These are phyloP conservation scores for Helleia helle DNA, from an alignment of 2,888 invertebrate genomes.

Conservation along the genomic window DNA sequence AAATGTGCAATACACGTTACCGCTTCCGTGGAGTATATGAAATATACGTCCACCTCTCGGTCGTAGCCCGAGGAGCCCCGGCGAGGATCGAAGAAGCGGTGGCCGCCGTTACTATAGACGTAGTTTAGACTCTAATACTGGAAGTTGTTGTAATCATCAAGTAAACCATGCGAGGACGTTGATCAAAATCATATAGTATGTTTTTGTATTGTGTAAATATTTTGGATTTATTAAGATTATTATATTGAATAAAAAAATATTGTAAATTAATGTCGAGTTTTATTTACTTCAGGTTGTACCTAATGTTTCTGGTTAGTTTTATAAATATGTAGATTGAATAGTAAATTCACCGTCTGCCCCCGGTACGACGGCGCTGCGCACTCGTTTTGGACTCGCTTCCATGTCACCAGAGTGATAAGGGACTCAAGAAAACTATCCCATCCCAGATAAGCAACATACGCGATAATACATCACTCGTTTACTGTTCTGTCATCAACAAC, in stretches of 20 bases:
- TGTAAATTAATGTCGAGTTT: slow-evolving; percentile 57
- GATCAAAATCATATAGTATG: slow-evolving; percentile 65
- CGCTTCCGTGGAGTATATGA: slow-evolving; percentile 2
- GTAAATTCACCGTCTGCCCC: too few species aligned
- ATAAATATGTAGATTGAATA: too few species aligned
- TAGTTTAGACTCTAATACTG: slow-evolving; percentile 25
- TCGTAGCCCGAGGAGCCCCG: neutral
- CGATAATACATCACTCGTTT: too few species aligned
- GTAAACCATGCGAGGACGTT: slow-evolving; percentile 42
- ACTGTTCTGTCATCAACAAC: too few species aligned
- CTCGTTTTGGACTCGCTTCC: too few species aligned
- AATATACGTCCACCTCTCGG: neutral
- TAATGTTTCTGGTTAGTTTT: too few species aligned
- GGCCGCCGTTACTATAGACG: slow-evolving; percentile 20
- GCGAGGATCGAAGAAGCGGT: slow-evolving; percentile 22
- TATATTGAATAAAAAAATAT: slow-evolving; percentile 75
- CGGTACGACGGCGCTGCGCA: too few species aligned
- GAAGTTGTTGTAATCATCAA: slow-evolving; percentile 24
- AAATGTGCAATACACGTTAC: slow-evolving; percentile 14
- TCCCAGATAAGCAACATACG: too few species aligned
- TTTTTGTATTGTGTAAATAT: slow-evolving; percentile 75
- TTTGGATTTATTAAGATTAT: slow-evolving; percentile 75
- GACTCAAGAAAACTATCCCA: too few species aligned
- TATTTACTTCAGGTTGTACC: too few species aligned
- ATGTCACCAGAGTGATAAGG: too few species aligned